Percentiles rank a stretch among this genome's conserved stretches.
These are phyloP conservation scores for Acinonyx jubatus DNA, from an alignment of 2,113 vertebrate genomes.

Conservation along the genomic window DNA sequence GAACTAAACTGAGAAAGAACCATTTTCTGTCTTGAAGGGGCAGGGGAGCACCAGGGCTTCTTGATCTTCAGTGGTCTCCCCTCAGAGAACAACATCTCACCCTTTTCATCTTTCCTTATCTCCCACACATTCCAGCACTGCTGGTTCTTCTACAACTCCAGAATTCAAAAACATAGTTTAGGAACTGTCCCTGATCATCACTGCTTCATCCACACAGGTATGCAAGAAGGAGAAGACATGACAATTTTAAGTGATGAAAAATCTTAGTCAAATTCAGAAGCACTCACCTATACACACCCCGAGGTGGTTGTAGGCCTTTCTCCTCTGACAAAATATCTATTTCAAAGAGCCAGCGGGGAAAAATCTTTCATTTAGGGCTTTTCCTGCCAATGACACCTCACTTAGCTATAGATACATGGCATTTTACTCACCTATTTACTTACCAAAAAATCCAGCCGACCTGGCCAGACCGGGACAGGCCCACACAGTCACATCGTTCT, in stretches of 20 bases:
- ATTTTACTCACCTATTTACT: constrained; percentile 60
- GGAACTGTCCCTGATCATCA: not conserved
- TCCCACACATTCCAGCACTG: not conserved
- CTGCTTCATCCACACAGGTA: not conserved
- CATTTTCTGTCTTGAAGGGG: not conserved
- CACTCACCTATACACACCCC: not conserved
- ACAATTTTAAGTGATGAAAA: not conserved
- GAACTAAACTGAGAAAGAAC: not conserved
- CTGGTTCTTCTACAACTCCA: not conserved
- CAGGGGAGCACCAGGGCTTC: not conserved
- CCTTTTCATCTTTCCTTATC: not conserved
- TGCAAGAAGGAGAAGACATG: not conserved
- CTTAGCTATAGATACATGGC: not conserved
- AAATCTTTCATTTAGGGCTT: not conserved
- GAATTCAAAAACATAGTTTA: not conserved
- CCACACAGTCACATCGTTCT: constrained; percentile 84
- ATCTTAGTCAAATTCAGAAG: constrained; percentile 5
- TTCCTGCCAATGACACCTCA: not conserved
- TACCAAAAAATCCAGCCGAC: constrained; percentile 80
- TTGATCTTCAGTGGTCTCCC: not conserved
- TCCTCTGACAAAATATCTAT: not conserved
- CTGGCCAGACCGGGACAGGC: constrained; percentile 78
- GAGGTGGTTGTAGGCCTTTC: not conserved
- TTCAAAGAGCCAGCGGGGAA: not conserved
- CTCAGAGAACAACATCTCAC: not conserved